phyloP scores from a whole-genome alignment of 2,888 invertebrate species.

The Caenorhabditis imperialis region DNA sequence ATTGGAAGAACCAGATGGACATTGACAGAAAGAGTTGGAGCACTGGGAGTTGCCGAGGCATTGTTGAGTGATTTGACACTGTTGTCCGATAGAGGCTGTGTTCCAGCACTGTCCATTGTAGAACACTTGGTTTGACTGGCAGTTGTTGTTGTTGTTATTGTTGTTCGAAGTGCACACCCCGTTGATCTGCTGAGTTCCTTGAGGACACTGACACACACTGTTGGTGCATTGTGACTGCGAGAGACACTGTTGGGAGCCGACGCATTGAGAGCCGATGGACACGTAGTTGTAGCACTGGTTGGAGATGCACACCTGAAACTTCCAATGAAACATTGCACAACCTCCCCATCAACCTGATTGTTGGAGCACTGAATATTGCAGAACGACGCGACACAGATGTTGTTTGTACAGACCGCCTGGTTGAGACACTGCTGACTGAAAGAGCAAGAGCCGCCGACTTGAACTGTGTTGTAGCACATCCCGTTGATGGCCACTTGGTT shows the following conservation, averaged over 20 bases:
- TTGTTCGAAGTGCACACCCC: slow-evolving; percentile 40
- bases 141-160: slow-evolving; percentile 21
- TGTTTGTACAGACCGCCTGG: slow-evolving; percentile 49
- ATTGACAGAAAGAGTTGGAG: slow-evolving; percentile 47
- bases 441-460: slow-evolving; percentile 58
- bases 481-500: slow-evolving; percentile 44
- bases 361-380: slow-evolving; percentile 31
- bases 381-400: slow-evolving; percentile 33
- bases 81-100: slow-evolving; percentile 52
- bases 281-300: slow-evolving; percentile 52
- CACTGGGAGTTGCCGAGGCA: slow-evolving; percentile 57
- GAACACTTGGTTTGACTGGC: slow-evolving; percentile 37
- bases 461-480: slow-evolving; percentile 57
- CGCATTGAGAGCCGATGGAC: slow-evolving; percentile 39
- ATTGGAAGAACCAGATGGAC: slow-evolving; percentile 28
- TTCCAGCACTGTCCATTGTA: slow-evolving; percentile 11
- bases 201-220: slow-evolving; percentile 45
- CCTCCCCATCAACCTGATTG: too few species aligned
- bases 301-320: slow-evolving; percentile 45
- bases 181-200: slow-evolving; percentile 23
- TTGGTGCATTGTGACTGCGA: slow-evolving; percentile 46
- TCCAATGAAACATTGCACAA: too few species aligned
- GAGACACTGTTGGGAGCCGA: slow-evolving; percentile 51
- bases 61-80: slow-evolving; percentile 63
- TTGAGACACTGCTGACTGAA: slow-evolving; percentile 62